Percentiles rank a stretch among this genome's conserved stretches.
phyloP scores from a whole-genome alignment of 2,113 vertebrate species.

The Callorhinus ursinus region DNA sequence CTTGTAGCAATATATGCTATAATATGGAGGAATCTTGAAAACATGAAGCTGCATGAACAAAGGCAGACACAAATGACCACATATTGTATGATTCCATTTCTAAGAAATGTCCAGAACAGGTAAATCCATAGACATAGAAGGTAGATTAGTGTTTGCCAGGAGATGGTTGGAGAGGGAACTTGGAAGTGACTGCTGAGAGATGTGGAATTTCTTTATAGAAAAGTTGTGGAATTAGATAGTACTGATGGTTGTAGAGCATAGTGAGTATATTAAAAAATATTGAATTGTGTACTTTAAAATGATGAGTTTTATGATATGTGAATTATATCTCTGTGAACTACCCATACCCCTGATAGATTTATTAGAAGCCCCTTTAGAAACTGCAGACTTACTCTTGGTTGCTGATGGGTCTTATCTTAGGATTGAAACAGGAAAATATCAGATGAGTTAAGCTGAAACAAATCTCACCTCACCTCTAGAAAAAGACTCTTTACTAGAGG shows the following conservation, averaged over 20 bases:
- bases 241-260: background rate
- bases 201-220: background rate
- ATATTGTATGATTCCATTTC: background rate
- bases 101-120: background rate
- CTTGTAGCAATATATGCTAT: background rate
- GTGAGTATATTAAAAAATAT: background rate
- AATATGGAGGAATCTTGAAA: background rate
- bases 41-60: background rate
- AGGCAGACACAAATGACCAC: background rate
- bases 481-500: background rate
- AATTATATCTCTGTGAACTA: background rate
- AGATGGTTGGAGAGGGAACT: background rate
- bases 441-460: background rate
- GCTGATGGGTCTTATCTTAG: background rate
- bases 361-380: background rate
- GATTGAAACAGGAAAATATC: background rate
- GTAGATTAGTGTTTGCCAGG: background rate
- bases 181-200: background rate
- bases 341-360: background rate
- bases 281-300: background rate
- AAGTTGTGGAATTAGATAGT: background rate
- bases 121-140: background rate
- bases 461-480: background rate
- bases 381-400: background rate
- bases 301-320: background rate